Evolutionary conservation across 1,140 invertebrate genomes (phyloP), one percentile per base, ranked within the genome.

Genomic region (Hyposmocoma kahamanoa): DNA sequence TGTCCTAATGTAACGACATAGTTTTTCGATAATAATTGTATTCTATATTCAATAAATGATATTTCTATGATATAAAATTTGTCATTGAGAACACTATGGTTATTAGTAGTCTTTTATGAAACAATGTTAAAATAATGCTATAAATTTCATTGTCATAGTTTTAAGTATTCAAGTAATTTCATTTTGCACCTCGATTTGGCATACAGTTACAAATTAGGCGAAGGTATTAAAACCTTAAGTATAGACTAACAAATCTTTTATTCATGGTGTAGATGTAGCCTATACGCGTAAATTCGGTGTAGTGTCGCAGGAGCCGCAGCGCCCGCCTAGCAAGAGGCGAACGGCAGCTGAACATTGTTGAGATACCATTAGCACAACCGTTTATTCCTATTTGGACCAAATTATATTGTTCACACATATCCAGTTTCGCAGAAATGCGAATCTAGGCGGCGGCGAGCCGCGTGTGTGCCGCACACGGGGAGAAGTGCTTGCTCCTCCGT

Each of bases 11-110:
- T 83, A 77, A 77, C 67, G 65, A 76, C 67, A 81, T 79, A 81
- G 81, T 73, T 82, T 83, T 83, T 81, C 73, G 69, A 83, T 82
- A 74, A 80, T 79, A 82, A n/a, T 80, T 81, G 76, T 84, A 84
- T 81, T 84, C 78, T 84, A 84, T 84, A 84, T 79, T 81, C 77
- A 73, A 82, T 79, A 74, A 79, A 83, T 74, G 62, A 77, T 80
- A 84, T 80, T 82, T 82, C 80, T 82, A 78, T 79, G 75, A 77
- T 82, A 77, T 82, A 78, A 82, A 81, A 75, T 73, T 78, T 75
- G 63, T 82, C 80, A 80, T 84, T 79, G 71, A 71, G 59, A 79
- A 75, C 77, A 73, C 78, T 66, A 70, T 64, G 59, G 54, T 78
- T 74, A 72, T 78, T 77, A 77, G 78, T 84, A 82, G 78, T 80